A percentile compares a stretch with the other conserved stretches of the same genome.
phyloP scores from a whole-genome alignment of 1,140 invertebrate genomes.

The Dendroctonus valens region DNA sequence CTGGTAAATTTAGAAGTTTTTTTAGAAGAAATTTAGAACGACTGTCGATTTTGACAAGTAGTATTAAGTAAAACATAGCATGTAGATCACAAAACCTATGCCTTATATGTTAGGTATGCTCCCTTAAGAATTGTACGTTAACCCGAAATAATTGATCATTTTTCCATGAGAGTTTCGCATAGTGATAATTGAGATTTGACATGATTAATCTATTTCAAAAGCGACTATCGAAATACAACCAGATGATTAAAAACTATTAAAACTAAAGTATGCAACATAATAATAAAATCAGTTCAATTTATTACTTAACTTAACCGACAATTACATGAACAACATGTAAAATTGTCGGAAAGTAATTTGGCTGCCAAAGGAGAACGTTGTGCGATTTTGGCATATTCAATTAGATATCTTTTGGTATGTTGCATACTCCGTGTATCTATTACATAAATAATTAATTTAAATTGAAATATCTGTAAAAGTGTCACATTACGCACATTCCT shows the following conservation, averaged over 20 bases:
- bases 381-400: neutral
- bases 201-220: too few species aligned
- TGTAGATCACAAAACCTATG: neutral
- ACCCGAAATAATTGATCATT: neutral
- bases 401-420: neutral
- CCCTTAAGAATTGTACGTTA: neutral
- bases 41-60: neutral
- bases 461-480: constrained; percentile 32
- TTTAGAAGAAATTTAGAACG: too few species aligned
- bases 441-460: constrained; percentile 33
- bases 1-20: neutral
- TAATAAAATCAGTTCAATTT: neutral
- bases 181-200: too few species aligned
- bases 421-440: too few species aligned
- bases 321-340: neutral
- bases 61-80: neutral
- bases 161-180: too few species aligned
- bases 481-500: constrained; percentile 19
- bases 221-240: too few species aligned
- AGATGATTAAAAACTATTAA: too few species aligned
- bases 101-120: neutral
- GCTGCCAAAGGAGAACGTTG: neutral
- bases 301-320: neutral
- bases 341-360: neutral
- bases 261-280: neutral